Conservation (phyloP, 2,113 vertebrate species). For the Menura novaehollandiae region DNA sequence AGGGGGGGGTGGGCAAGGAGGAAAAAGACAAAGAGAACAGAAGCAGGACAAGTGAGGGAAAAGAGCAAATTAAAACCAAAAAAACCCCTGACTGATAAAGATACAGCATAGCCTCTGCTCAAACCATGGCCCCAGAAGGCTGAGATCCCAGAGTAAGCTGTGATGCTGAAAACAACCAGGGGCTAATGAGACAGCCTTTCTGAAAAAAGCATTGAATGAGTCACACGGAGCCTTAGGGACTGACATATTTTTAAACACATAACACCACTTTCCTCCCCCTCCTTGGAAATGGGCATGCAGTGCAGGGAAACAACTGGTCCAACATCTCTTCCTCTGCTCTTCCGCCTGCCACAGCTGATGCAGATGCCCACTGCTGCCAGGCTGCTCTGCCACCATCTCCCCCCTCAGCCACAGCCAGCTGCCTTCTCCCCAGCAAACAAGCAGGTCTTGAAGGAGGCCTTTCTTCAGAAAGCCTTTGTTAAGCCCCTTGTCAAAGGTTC, state of each 20-base stretch:
- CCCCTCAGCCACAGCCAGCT: neutral
- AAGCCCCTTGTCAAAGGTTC: neutral
- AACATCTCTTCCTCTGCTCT: neutral
- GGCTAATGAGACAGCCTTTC: neutral
- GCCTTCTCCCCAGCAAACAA: neutral
- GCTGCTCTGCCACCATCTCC: neutral
- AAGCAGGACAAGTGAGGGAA: neutral
- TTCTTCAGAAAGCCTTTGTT: neutral
- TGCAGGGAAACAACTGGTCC: neutral
- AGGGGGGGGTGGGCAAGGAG: neutral
- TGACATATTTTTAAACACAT: slow-evolving; percentile 16
- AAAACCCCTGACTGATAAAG: neutral
- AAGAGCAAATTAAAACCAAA: neutral
- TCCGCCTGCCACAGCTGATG: neutral
- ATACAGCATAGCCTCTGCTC: neutral
- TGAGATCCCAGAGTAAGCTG: neutral
- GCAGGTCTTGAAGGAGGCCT: neutral
- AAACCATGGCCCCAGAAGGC: neutral
- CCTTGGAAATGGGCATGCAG: neutral
- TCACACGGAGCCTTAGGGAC: neutral
- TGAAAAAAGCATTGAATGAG: slow-evolving; percentile 1
- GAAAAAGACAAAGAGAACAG: neutral
- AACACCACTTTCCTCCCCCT: neutral
- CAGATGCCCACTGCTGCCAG: neutral
- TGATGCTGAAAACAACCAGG: neutral